phyloP scores from a whole-genome alignment of 1,140 invertebrate species.

The Papilio polyxenes region DNA sequence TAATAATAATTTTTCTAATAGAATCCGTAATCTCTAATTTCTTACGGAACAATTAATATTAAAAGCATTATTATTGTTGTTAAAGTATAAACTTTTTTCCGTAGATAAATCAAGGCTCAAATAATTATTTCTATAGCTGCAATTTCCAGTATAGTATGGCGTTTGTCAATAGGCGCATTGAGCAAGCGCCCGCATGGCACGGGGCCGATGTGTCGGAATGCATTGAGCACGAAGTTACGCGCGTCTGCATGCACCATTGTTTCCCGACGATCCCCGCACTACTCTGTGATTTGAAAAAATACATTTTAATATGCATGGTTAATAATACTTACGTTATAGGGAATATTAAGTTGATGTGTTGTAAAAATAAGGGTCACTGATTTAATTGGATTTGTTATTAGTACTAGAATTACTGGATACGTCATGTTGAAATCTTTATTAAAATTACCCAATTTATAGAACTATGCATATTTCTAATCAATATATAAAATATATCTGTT shows the following conservation, averaged over 20 bases:
- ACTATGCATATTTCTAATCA: too few relatives aligned
- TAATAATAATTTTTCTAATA: background rate
- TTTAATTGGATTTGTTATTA: background rate
- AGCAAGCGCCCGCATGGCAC: conserved; percentile 31
- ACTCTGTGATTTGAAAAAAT: conserved; percentile 34
- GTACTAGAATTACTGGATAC: background rate
- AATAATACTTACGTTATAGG: background rate
- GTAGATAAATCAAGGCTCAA: background rate
- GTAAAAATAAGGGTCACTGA: background rate
- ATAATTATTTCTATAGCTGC: background rate
- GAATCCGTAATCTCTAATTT: background rate
- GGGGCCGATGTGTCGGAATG: conserved; percentile 29
- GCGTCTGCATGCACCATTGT: conserved; percentile 43
- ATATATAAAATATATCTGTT: background rate
- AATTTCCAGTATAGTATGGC: background rate
- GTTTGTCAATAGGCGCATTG: background rate
- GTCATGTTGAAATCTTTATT: too few relatives aligned
- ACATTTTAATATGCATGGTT: background rate
- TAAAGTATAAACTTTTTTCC: background rate
- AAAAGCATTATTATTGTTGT: too few relatives aligned
- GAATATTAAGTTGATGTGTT: background rate
- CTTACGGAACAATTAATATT: background rate
- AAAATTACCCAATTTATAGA: too few relatives aligned
- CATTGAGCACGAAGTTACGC: conserved; percentile 24
- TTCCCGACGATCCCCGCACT: conserved; percentile 39